phyloP scores from a whole-genome alignment of 2,113 vertebrate species.

The Otis tarda region DNA sequence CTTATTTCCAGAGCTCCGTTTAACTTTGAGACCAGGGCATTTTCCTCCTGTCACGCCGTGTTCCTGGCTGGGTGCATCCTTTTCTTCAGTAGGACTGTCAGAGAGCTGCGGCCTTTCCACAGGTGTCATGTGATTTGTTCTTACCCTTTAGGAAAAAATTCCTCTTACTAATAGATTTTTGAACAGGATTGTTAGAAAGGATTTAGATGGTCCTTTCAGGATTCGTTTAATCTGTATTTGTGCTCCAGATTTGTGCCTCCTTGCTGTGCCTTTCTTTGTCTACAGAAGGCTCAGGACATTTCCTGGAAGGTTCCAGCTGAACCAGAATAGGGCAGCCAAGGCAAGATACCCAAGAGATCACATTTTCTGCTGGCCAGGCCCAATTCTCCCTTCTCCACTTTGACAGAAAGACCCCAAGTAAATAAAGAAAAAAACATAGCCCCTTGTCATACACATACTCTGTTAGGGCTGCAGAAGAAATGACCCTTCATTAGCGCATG shows the following conservation, averaged over 20 bases:
- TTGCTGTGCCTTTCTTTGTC: not conserved
- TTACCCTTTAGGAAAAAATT: not conserved
- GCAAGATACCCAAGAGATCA: accelerated
- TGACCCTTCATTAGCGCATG: accelerated
- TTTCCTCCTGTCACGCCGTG: not conserved
- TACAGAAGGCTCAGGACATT: not conserved
- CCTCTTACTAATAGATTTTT: not conserved
- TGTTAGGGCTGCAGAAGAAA: not conserved
- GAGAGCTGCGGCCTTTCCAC: not conserved
- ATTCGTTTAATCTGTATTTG: not conserved
- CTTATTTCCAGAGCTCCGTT: not conserved
- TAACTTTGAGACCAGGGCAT: not conserved
- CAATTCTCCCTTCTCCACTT: not conserved
- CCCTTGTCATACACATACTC: not conserved
- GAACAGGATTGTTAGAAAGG: not conserved
- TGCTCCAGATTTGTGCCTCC: not conserved
- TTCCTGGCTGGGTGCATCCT: not conserved
- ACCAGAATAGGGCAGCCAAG: not conserved
- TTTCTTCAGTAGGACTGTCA: not conserved
- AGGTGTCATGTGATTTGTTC: not conserved
- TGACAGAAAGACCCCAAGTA: not conserved
- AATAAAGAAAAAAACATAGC: not conserved
- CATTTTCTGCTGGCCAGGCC: not conserved
- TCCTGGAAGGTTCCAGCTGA: not conserved
- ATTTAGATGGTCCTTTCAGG: not conserved